These are phyloP conservation scores for Scomber japonicus DNA, from an alignment of 2,113 vertebrate species.

Conservation along the genomic window DNA sequence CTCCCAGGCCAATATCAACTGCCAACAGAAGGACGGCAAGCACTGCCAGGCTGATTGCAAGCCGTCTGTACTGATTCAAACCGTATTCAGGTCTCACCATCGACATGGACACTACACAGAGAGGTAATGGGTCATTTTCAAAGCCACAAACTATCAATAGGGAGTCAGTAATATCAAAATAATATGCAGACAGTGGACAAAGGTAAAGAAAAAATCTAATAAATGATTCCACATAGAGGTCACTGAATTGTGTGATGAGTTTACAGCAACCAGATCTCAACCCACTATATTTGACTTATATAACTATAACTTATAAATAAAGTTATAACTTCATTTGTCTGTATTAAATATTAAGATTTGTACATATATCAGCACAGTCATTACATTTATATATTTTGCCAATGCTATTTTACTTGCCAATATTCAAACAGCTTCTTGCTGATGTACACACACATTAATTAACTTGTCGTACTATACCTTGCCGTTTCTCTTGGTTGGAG, in stretches of 20 bases:
- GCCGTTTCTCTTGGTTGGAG: slow-evolving; percentile 43
- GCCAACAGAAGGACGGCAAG: slow-evolving; percentile 64
- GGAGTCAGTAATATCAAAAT: neutral
- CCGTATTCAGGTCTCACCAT: slow-evolving; percentile 37
- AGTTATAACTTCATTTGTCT: too few species aligned
- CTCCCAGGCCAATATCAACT: slow-evolving; percentile 71
- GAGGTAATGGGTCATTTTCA: slow-evolving; percentile 15
- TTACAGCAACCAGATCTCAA: too few species aligned
- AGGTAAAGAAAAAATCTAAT: neutral
- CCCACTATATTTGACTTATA: too few species aligned
- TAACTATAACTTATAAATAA: too few species aligned
- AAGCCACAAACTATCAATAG: neutral
- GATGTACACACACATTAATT: neutral
- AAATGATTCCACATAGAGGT: neutral
- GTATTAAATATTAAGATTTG: neutral
- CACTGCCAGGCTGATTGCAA: slow-evolving; percentile 51
- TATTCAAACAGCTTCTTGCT: neutral
- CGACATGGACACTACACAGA: slow-evolving; percentile 68
- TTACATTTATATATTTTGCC: too few species aligned
- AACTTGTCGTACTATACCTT: slow-evolving; percentile 44
- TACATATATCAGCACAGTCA: neutral
- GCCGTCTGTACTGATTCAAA: slow-evolving; percentile 36
- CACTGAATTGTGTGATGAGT: too few species aligned
- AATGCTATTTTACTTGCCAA: neutral
- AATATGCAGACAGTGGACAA: neutral